Conservation (phyloP, 1,140 invertebrate genomes). For the Tigriopus japonicus region DNA sequence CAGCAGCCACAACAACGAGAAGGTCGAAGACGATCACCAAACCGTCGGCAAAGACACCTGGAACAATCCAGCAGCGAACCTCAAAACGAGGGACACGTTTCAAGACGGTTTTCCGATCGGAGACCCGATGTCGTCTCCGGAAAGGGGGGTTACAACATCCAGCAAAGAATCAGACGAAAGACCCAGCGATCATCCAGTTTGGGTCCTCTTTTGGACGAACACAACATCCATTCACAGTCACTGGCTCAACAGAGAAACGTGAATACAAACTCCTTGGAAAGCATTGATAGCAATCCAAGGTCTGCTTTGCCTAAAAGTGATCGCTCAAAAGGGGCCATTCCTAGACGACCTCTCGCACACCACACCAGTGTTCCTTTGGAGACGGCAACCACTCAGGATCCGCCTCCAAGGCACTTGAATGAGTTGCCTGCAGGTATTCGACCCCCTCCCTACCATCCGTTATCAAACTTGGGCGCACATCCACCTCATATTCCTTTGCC, state of each 20-base stretch:
- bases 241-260: background rate
- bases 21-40: background rate
- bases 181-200: conserved; percentile 5
- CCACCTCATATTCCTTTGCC: conserved; percentile 4
- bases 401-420: background rate
- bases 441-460: background rate
- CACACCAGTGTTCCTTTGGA: background rate
- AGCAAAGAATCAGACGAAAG: background rate
- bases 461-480: background rate
- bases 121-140: too few relatives aligned
- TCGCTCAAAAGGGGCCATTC: background rate
- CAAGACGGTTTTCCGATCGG: background rate
- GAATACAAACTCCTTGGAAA: conserved; percentile 8
- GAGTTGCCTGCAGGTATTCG: background rate
- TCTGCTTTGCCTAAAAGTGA: conserved; percentile 6
- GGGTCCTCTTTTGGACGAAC: conserved; percentile 8
- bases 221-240: background rate
- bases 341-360: conserved; percentile 1
- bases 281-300: conserved; percentile 7
- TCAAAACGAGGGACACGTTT: background rate
- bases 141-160: too few relatives aligned
- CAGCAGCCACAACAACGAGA: background rate
- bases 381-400: background rate
- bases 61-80: too few relatives aligned
- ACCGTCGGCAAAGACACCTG: background rate